phyloP scores from a whole-genome alignment of 2,113 vertebrate genomes.

The Sorex araneus region DNA sequence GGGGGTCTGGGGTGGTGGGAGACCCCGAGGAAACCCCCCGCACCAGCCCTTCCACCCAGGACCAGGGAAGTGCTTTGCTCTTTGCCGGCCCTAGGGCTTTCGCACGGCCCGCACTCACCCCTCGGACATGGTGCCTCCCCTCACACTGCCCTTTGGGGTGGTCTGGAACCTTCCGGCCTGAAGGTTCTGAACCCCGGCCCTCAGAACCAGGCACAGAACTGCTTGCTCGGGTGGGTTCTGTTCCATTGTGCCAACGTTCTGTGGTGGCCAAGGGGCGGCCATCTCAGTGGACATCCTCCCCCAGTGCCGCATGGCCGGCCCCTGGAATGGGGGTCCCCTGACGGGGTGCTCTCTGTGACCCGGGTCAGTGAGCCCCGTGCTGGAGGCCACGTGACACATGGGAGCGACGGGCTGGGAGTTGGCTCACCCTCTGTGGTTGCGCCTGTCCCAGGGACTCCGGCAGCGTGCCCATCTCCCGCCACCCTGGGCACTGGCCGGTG shows the following conservation, averaged over 20 bases:
- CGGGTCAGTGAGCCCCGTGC: no score
- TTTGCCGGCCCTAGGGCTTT: not conserved
- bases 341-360: no score
- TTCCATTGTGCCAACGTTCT: slow-evolving; percentile 71
- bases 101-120: slow-evolving; percentile 62
- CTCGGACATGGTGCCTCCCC: slow-evolving; percentile 77
- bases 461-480: no score
- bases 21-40: no score
- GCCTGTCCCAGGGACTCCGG: no score
- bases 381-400: no score
- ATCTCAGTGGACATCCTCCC: not conserved
- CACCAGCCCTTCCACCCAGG: not conserved
- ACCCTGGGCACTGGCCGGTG: no score
- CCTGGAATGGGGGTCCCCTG: not conserved
- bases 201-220: not conserved
- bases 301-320: no score
- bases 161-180: not conserved
- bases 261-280: not conserved
- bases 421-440: no score
- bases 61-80: not conserved
- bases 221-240: slow-evolving; percentile 48
- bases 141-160: slow-evolving; percentile 17
- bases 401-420: no score
- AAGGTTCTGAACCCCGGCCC: not conserved
- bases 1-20: no score